Evolutionary conservation across 2,113 vertebrate species (phyloP).

Genomic region (Macrotus californicus): DNA sequence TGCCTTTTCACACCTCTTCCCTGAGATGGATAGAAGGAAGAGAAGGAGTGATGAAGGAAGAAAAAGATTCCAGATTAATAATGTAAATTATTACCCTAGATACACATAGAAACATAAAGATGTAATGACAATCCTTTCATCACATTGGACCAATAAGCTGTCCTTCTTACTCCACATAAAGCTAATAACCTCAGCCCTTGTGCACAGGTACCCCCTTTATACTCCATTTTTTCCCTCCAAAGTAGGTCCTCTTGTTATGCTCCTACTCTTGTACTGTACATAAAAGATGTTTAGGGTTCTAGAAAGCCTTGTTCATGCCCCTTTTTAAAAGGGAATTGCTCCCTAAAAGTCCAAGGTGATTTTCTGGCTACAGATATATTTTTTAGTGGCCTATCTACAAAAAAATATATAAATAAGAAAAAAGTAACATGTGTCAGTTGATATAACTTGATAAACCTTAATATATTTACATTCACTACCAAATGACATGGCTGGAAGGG

Average conservation of each 20-base stretch:
- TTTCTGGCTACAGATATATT: background rate
- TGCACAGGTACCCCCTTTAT: background rate
- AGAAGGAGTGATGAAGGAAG: background rate
- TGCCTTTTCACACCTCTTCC: background rate
- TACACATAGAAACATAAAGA: background rate
- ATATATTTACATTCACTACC: background rate
- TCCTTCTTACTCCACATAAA: background rate
- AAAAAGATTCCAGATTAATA: constrained; percentile 1
- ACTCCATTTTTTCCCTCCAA: background rate
- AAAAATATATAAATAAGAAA: background rate
- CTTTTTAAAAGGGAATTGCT: background rate
- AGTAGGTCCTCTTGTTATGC: background rate
- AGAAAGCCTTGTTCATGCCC: accelerated
- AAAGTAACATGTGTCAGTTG: background rate
- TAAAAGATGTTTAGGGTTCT: background rate
- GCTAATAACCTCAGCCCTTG: background rate
- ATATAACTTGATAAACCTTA: background rate
- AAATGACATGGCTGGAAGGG: background rate
- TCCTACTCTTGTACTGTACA: background rate
- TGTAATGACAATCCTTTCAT: background rate
- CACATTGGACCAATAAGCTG: background rate
- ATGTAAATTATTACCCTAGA: background rate
- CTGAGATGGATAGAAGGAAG: background rate
- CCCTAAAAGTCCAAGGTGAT: background rate
- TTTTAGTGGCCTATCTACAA: background rate